Base-by-base conservation (phyloP, 2,113 vertebrate genomes). In the Isurus oxyrinchus region DNA sequence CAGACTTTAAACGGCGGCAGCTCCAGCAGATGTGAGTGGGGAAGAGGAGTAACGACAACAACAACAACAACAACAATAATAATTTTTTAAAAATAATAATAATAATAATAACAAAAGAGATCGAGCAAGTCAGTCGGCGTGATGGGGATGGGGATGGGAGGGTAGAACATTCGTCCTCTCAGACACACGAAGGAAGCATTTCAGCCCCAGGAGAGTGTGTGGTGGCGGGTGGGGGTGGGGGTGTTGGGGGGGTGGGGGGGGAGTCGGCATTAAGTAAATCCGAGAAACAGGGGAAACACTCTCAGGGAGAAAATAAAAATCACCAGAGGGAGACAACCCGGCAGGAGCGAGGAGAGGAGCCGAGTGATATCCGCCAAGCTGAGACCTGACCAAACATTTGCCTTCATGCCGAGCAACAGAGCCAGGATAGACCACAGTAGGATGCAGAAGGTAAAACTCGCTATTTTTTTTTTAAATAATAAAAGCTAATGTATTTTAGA, bases 401-500 rank as follows among this genome's bases (percentile, higher is more conserved):
- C 63, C 19, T 21, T 84, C 11, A 72, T 72, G 94, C 94, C 94
- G 67, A 95, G 66, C 25, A 53, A 55, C 67, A 95, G 66, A 76
- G 10, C 66, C 94, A 35, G 94, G 14, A 76, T 95, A 53, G 94
- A 95, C 8, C 40, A 35, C 63, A 5, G 66, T 0, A 95, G 49
- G 94, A 95, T 95, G 94, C 66, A 95, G 49, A 95, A 95, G 94
- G 94, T 95, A 95, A 95, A 31, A 19, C 40, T 2, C 1, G 55
- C 2, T 11, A 25, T 25, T 55, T 91, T 2, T n/a, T n/a, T n/a
- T n/a, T n/a, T n/a, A n/a, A n/a, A n/a, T n/a, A n/a, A n/a, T 49
- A 49, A 49, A 49, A 49, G 44, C 57, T 59, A 3, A 59, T 59
- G 57, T 86, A 1, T 40, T 14, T 86, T 86, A 49, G 44, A 49